Conservation (phyloP, 2,888 invertebrate genomes). For the Xylocampa areola region DNA sequence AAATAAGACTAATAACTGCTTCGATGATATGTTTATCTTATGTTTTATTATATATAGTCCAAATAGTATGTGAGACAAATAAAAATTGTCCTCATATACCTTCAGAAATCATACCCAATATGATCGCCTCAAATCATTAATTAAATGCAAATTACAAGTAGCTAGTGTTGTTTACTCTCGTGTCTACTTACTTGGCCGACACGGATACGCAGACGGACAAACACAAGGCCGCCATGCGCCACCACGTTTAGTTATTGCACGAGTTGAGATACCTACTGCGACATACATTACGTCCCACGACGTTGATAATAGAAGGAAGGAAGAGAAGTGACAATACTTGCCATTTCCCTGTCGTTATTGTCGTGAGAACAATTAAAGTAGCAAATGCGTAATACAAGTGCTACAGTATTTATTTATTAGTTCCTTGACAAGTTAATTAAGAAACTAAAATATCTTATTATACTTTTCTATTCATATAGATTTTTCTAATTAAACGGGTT, state of each 20-base stretch:
- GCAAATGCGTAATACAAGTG: conserved; percentile 26
- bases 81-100: too few species aligned
- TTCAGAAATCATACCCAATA: too few species aligned
- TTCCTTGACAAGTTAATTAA: conserved; percentile 16
- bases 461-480: too few species aligned
- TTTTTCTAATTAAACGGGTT: too few species aligned
- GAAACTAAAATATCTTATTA: too few species aligned
- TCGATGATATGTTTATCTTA: too few species aligned
- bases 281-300: conserved; percentile 25
- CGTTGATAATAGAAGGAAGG: conserved; percentile 39
- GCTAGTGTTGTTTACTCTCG: conserved; percentile 9
- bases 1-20: too few species aligned
- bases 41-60: too few species aligned
- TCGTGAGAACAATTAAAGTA: conserved; percentile 27
- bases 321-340: conserved; percentile 27
- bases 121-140: too few species aligned
- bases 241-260: conserved; percentile 24
- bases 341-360: conserved; percentile 34
- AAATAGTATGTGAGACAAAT: too few species aligned
- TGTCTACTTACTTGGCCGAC: too few species aligned
- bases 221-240: conserved; percentile 59
- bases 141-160: conserved; percentile 12
- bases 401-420: conserved; percentile 29
- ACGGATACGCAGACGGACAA: conserved; percentile 66
- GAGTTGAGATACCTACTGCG: conserved; percentile 15